Evolutionary conservation across 2,888 invertebrate species (phyloP).

Genomic region (Nomada hirtipes): DNA sequence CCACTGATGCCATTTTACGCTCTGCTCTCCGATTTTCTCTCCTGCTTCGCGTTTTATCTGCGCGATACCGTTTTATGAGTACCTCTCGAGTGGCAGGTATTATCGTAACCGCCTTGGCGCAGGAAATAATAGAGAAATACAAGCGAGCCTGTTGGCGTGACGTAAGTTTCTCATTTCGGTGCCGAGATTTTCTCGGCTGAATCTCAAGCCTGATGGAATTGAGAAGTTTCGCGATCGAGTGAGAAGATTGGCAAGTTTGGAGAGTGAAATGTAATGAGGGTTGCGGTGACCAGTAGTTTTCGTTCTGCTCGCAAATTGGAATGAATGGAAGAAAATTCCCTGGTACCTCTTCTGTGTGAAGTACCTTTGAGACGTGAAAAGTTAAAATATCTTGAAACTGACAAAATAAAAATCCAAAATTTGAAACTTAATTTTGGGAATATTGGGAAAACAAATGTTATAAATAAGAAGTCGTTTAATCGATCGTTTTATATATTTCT

Average conservation of each 20-base stretch:
- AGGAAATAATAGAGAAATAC: background rate
- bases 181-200: background rate
- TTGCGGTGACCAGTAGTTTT: background rate
- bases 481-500: too few species aligned
- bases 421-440: too few species aligned
- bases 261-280: background rate
- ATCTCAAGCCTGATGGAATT: background rate
- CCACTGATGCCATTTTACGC: background rate
- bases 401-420: too few species aligned
- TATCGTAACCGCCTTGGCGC: background rate
- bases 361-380: too few species aligned
- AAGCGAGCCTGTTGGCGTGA: background rate
- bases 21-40: background rate
- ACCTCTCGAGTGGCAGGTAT: slow-evolving; percentile 15
- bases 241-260: background rate
- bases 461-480: too few species aligned
- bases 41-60: slow-evolving; percentile 8
- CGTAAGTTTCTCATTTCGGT: background rate
- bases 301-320: background rate
- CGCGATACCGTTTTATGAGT: slow-evolving; percentile 28
- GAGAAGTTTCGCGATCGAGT: slow-evolving; percentile 4
- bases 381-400: too few species aligned
- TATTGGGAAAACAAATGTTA: too few species aligned
- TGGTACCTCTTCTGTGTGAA: too few species aligned
- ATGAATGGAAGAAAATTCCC: too few species aligned